Base-by-base conservation (phyloP, 1,140 invertebrate genomes). In the Tetranychus cinnabarinus region DNA sequence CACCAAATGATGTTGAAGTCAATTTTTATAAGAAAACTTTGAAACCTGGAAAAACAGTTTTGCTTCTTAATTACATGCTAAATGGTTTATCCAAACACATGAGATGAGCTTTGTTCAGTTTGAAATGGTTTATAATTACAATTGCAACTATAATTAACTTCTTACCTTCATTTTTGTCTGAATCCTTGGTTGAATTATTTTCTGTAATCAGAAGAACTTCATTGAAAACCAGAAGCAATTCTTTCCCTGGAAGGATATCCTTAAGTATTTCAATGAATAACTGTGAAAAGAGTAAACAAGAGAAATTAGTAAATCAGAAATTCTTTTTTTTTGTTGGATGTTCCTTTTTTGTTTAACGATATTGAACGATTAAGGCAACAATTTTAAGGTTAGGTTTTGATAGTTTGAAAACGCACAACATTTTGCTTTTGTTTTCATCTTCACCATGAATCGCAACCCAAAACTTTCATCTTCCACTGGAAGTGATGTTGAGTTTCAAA, bases 201-300 rank as follows among this genome's bases (percentile, higher is more conserved):
- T 59, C 58, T 7, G 37, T n/a, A 10, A 59, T 48, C 46, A 59
- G 39, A 7, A 59, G 45, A 45, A 59, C 42, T 7, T 59, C 58
- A 48, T 42, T 31, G n/a, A 33, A 48, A 31, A 46, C 58, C 37
- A 59, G 34, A 45, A 31, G 42, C 58, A 59, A 59, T 59, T 59
- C 42, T 13, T 45, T 48, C 13, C 31, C 37, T 36, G 15, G 23
- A 33, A 33, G 23, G 31, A 59, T 37, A 45, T 59, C 42, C n/a
- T 36, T 23, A 46, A 59, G 13, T 15, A 59, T 10, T 47, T 59
- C 58, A 48, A 59, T 59, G 58, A 23, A 59, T 37, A 59, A 59
- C 58, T 59, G 39, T 47, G n/a, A 59, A 35, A 3, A 5, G 34
- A 45, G 15, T 7, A 5, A 59, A 31, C 45, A 23, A 37, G n/a